Conservation (phyloP, 2,113 vertebrate species). For the Sinocyclocheilus anophthalmus region DNA sequence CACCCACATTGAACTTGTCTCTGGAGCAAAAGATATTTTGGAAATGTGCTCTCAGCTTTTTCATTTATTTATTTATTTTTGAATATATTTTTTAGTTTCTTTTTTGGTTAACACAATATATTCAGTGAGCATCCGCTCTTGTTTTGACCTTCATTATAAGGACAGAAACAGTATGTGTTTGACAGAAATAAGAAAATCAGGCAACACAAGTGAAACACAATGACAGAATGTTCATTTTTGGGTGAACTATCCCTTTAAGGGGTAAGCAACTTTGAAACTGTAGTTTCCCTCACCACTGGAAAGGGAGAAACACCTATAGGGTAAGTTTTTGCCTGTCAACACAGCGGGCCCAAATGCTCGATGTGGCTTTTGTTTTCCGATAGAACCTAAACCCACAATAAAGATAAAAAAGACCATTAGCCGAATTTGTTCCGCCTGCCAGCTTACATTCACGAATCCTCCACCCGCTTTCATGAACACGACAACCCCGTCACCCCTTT, state of each 20-base stretch:
- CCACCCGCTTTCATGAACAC: conserved; percentile 53
- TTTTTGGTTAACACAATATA: background rate
- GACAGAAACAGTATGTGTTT: background rate
- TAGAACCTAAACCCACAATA: conserved; percentile 44
- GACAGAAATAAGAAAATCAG: background rate
- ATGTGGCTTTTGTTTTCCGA: conserved; percentile 43
- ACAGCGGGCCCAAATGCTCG: conserved; percentile 39
- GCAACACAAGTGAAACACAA: background rate
- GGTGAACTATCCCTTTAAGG: background rate
- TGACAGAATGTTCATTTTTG: background rate
- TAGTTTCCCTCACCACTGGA: background rate
- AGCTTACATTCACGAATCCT: conserved; percentile 54
- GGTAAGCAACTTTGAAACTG: conserved; percentile 14
- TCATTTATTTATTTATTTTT: too few species aligned
- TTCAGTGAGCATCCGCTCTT: background rate
- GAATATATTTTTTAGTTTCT: too few species aligned
- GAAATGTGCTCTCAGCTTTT: too few species aligned
- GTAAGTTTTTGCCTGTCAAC: conserved; percentile 41
- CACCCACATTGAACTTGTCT: too few species aligned
- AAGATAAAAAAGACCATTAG: conserved; percentile 56
- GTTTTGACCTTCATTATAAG: background rate
- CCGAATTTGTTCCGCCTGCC: conserved; percentile 58
- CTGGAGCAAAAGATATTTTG: too few species aligned
- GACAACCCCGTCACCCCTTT: conserved; percentile 48
- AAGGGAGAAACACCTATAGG: background rate